Conservation (phyloP, 2,797 vertebrate species). For the Gobionotothen gibberifrons region DNA sequence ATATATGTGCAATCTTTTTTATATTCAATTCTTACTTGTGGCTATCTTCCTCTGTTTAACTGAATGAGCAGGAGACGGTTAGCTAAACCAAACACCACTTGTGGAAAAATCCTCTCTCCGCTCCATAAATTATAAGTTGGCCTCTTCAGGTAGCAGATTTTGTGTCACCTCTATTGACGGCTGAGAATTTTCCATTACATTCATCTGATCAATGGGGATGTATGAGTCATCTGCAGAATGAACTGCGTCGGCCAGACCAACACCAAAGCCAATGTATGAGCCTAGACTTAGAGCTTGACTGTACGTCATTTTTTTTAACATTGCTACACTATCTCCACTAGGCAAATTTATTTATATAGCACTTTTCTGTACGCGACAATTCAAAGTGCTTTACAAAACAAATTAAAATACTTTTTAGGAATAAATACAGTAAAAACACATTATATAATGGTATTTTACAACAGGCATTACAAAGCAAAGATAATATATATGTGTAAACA, state of each 20-base stretch:
- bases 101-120: conserved; percentile 59
- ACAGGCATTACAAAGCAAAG: too few species aligned
- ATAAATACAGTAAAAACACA: too few species aligned
- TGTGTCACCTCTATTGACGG: conserved; percentile 61
- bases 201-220: conserved; percentile 58
- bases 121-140: conserved; percentile 66
- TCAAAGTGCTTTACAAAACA: too few species aligned
- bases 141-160: conserved; percentile 69
- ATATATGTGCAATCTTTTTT: background rate
- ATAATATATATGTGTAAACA: too few species aligned
- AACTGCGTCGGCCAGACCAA: conserved; percentile 14
- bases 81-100: conserved; percentile 44
- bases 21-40: background rate
- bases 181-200: conserved; percentile 63
- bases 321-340: background rate
- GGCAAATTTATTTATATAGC: too few species aligned
- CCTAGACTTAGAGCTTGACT: background rate
- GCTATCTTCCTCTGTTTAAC: background rate
- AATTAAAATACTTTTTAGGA: too few species aligned
- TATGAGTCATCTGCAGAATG: conserved; percentile 65
- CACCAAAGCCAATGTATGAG: conserved; percentile 28
- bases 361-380: too few species aligned
- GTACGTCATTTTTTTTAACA: background rate
- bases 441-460: too few species aligned
- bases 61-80: conserved; percentile 13